Evolutionary conservation across 2,888 invertebrate genomes (phyloP), one percentile per base, ranked within the genome.

Genomic region (Sipha maydis): DNA sequence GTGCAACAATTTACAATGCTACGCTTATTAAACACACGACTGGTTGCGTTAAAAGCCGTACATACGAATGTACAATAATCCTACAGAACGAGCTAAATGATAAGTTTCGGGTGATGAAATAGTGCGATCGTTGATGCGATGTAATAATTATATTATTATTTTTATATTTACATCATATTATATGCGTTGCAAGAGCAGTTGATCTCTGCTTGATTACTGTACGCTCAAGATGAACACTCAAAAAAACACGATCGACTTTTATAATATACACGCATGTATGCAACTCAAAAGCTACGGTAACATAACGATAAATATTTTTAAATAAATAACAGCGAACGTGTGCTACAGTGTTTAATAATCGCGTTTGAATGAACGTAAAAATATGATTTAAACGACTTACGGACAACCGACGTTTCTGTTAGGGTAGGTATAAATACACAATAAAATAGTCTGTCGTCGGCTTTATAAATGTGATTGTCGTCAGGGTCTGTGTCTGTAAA

Each of bases 401-500:
- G 38, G 21, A 11, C 21, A 25, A 61, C 21, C 38, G 75, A 28
- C 77, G 28, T 48, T 19, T 77, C 28, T 28, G 48, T 80, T 38
- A n/a, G 61, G 79, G 61, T 80, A 48, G 48, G 5, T 48, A 48
- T 14, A 48, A 14, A 48, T 48, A 67, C 14, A 28, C 69, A 28
- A 69, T 67, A 80, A 82, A 71, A 82, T 82, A 69, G 75, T 75
- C 34, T 82, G 82, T 82, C 82, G 75, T 2, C 25, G 56, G 56
- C 56, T 48, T 31, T 61, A 85, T 77, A 77, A 69, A 78, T 78
- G 84, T 38, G 85, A 78, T 69, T 85, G 84, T 84, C 78, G 85
- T 85, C 85, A 48, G 78, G 67, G 78, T 71, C 69, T 69, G 48
- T 85, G 38, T 78, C 48, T 28, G 28, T 48, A 54, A 79, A 88